Conservation (phyloP, 2,888 invertebrate genomes). For the Apodemia zela region DNA sequence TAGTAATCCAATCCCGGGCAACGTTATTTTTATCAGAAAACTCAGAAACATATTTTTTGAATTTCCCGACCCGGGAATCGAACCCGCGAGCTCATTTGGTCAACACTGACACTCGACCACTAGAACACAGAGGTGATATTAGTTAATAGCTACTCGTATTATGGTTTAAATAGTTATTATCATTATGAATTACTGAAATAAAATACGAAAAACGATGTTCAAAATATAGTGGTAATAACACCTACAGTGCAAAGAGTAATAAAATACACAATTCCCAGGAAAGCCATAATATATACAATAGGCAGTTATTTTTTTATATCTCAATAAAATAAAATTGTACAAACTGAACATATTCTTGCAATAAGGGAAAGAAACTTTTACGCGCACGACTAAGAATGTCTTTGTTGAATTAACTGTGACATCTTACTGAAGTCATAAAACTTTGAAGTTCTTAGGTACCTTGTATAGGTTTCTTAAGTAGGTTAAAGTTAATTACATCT, state of each 20-base stretch:
- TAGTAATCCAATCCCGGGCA: too few relatives aligned
- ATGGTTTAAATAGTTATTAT: too few relatives aligned
- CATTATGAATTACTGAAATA: not conserved
- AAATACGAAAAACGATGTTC: not conserved
- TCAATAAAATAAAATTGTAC: constrained; percentile 15
- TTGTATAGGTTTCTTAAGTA: not conserved
- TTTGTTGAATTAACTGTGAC: not conserved
- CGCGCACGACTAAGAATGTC: not conserved
- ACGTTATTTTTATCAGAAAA: too few relatives aligned
- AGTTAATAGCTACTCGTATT: too few relatives aligned
- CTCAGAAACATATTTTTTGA: too few relatives aligned
- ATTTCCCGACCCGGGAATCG: too few relatives aligned
- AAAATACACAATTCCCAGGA: constrained; percentile 5
- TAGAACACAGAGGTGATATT: too few relatives aligned
- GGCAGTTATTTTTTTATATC: constrained; percentile 10
- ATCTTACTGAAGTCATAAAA: not conserved
- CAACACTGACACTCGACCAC: too few relatives aligned
- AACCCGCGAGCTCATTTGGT: too few relatives aligned
- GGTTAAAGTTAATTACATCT: not conserved
- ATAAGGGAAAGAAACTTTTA: not conserved
- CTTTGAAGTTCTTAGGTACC: not conserved
- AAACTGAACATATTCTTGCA: not conserved
- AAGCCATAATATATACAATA: not conserved
- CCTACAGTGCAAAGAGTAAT: not conserved
- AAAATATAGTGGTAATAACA: not conserved